Evolutionary conservation across 2,888 invertebrate genomes (phyloP).

Genomic region (Mamestra brassicae): DNA sequence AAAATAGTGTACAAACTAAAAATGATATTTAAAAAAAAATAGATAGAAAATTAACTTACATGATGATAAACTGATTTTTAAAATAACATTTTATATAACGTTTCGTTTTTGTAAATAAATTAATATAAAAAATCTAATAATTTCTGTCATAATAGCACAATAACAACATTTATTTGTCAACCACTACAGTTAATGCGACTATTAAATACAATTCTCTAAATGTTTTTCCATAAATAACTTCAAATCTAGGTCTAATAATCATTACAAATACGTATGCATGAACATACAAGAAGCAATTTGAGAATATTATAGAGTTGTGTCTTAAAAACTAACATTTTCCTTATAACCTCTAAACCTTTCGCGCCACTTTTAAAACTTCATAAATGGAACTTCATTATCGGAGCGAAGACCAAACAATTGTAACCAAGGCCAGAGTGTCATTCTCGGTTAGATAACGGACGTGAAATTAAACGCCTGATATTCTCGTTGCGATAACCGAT

Average conservation of each 20-base stretch:
- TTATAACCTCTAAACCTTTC: constrained; percentile 41
- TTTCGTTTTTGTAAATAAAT: constrained; percentile 46
- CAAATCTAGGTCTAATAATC: constrained; percentile 56
- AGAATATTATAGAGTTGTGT: constrained; percentile 49
- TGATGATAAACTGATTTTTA: constrained; percentile 46
- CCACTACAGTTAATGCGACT: constrained; percentile 52
- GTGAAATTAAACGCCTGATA: constrained; percentile 1
- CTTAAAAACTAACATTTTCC: constrained; percentile 52
- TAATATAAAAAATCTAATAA: constrained; percentile 47
- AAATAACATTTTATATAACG: constrained; percentile 45
- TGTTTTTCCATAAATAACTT: constrained; percentile 61
- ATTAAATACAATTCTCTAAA: constrained; percentile 59
- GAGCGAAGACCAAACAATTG: constrained; percentile 20
- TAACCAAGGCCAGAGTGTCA: constrained; percentile 13
- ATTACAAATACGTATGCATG: constrained; percentile 50
- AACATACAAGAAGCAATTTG: constrained; percentile 52
- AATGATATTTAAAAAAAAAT: constrained; percentile 67
- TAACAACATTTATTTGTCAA: constrained; percentile 60
- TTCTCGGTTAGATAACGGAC: constrained; percentile 38
- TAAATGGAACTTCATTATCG: constrained; percentile 43
- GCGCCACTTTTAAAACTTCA: constrained; percentile 52
- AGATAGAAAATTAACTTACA: constrained; percentile 66
- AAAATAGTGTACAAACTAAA: constrained; percentile 74
- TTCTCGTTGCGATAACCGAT: constrained; percentile 18
- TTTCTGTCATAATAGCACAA: constrained; percentile 41